A percentile compares a stretch with the other conserved stretches of the same genome.
These are phyloP conservation scores for Chloromyia formosa DNA, from an alignment of 2,888 invertebrate genomes.

Conservation along the genomic window DNA sequence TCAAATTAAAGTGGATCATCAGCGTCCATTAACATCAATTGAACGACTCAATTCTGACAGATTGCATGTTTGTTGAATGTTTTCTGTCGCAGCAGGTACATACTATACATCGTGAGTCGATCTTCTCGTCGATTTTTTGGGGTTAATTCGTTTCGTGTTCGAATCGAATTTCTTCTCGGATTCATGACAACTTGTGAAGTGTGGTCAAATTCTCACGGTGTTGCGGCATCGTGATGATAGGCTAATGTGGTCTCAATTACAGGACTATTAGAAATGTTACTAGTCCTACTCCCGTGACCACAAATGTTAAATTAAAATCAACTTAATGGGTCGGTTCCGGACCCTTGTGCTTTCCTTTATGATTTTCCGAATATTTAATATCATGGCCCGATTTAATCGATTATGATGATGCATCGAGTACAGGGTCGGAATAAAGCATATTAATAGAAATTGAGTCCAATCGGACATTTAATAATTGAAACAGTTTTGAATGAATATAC, in stretches of 20 bases:
- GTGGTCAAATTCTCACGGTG: slow-evolving; percentile 49
- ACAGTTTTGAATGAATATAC: too few relatives aligned
- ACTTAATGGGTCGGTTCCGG: slow-evolving; percentile 22
- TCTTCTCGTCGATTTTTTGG: not conserved
- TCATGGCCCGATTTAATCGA: slow-evolving; percentile 24
- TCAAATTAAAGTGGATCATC: slow-evolving; percentile 26
- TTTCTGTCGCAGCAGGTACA: not conserved
- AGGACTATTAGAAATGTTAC: slow-evolving; percentile 44
- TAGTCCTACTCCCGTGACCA: slow-evolving; percentile 26
- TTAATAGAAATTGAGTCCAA: not conserved
- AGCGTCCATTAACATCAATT: slow-evolving; percentile 25
- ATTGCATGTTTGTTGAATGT: slow-evolving; percentile 27
- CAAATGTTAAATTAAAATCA: slow-evolving; percentile 29
- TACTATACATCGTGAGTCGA: not conserved
- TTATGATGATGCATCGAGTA: not conserved
- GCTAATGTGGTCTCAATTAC: slow-evolving; percentile 48
- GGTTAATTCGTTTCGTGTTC: slow-evolving; percentile 20
- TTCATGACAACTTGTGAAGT: not conserved
- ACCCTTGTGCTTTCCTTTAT: not conserved
- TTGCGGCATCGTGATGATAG: slow-evolving; percentile 43
- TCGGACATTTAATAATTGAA: too few relatives aligned
- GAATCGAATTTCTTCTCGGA: not conserved
- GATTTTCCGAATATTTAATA: slow-evolving; percentile 19
- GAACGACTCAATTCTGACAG: slow-evolving; percentile 38
- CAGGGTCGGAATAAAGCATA: not conserved